phyloP scores from a whole-genome alignment of 2,797 vertebrate genomes.

The Buphagus erythrorhynchus region DNA sequence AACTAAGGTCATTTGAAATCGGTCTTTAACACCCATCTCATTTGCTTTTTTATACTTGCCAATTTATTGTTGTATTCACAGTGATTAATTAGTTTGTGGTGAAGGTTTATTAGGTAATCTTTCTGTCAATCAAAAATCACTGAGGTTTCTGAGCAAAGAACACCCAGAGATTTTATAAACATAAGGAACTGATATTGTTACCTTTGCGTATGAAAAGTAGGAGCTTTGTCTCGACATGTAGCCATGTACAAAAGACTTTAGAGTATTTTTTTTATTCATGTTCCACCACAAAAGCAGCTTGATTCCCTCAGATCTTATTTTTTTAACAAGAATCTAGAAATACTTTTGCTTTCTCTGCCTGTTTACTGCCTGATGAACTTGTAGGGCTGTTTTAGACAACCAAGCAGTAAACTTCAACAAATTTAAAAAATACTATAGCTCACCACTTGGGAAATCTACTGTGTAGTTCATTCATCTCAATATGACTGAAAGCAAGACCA shows the following conservation, averaged over 20 bases:
- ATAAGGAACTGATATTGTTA: slow-evolving; percentile 15
- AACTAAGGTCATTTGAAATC: slow-evolving; percentile 77
- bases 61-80: slow-evolving; percentile 76
- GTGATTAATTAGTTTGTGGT: slow-evolving; percentile 82
- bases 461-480: not conserved
- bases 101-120: slow-evolving; percentile 80
- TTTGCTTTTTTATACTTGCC: slow-evolving; percentile 78
- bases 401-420: not conserved
- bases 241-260: not conserved
- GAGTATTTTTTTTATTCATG: not conserved
- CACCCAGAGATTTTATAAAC: slow-evolving; percentile 44
- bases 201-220: not conserved
- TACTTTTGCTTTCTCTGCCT: not conserved
- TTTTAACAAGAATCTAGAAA: slow-evolving; percentile 42
- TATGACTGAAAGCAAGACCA: not conserved
- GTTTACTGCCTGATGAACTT: not conserved
- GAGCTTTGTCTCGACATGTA: not conserved
- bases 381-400: not conserved
- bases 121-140: slow-evolving; percentile 77
- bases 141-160: slow-evolving; percentile 49
- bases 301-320: not conserved
- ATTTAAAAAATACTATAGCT: not conserved
- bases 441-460: not conserved
- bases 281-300: not conserved
- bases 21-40: slow-evolving; percentile 75